These are phyloP conservation scores for Crioceris asparagi DNA, from an alignment of 2,888 invertebrate species.

Conservation along the genomic window DNA sequence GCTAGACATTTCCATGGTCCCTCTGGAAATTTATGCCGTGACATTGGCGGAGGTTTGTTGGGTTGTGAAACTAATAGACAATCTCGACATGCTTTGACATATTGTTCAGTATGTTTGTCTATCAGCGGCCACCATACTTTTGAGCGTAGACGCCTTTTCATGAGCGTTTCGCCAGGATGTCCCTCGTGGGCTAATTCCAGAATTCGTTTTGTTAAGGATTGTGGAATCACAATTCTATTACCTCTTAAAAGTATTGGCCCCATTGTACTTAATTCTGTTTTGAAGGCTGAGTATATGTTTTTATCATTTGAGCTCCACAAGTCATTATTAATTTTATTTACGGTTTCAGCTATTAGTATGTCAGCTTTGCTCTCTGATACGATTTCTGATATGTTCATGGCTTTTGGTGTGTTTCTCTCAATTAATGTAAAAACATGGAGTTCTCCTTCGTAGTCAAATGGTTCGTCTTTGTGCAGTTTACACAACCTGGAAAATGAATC, in stretches of 20 bases:
- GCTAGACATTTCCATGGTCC: constrained; percentile 19
- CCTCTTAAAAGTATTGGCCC: constrained; percentile 17
- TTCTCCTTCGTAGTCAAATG: constrained; percentile 15
- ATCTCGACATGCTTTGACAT: constrained; percentile 14
- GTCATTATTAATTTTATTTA: constrained; percentile 9
- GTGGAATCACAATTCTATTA: constrained; percentile 19
- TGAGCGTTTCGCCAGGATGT: constrained; percentile 18
- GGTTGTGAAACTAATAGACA: constrained; percentile 13
- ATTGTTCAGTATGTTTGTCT: constrained; percentile 14
- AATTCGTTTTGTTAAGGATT: constrained; percentile 6
- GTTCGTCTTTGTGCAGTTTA: constrained; percentile 4
- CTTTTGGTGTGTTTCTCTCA: constrained; percentile 13
- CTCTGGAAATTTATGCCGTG: constrained; percentile 15
- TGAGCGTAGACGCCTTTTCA: constrained; percentile 17
- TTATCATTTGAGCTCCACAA: constrained; percentile 13
- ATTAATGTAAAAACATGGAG: constrained; percentile 15
- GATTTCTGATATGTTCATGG: constrained; percentile 12
- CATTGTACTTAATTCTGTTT: constrained; percentile 15
- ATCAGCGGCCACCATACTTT: constrained; percentile 20
- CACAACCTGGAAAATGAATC: constrained; percentile 21
- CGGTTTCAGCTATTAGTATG: constrained; percentile 6
- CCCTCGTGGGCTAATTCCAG: constrained; percentile 19
- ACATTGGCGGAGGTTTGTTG: constrained; percentile 15
- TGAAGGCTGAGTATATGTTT: constrained; percentile 15
- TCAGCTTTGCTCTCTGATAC: constrained; percentile 11